Conservation (phyloP, 1,140 invertebrate genomes). For the Drosophila littoralis region DNA sequence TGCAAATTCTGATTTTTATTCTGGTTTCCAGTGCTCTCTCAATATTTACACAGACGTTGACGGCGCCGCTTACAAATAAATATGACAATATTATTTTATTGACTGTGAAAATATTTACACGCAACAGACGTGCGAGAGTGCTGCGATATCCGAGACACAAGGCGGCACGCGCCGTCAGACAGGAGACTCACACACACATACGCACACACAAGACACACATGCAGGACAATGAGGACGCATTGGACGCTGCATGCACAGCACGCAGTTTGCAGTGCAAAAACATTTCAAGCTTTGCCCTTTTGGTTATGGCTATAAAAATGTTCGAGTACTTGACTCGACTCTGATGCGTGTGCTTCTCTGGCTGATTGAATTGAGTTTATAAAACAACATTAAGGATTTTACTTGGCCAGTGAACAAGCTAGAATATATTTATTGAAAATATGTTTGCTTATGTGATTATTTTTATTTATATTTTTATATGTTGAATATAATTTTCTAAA, state of each 20-base stretch:
- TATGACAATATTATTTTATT: slow-evolving; percentile 83
- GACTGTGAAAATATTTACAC: slow-evolving; percentile 82
- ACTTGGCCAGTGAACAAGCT: no score
- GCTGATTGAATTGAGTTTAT: slow-evolving; percentile 29
- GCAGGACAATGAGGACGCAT: slow-evolving; percentile 10
- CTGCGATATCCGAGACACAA: slow-evolving; percentile 40
- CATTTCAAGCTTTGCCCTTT: slow-evolving; percentile 53
- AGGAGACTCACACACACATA: slow-evolving; percentile 11
- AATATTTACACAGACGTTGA: slow-evolving; percentile 70
- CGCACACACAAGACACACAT: not conserved
- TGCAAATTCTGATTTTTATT: slow-evolving; percentile 67
- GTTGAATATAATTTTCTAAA: no score
- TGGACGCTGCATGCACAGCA: slow-evolving; percentile 28
- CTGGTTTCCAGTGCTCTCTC: slow-evolving; percentile 67
- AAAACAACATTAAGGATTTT: slow-evolving; percentile 17
- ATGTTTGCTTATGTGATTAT: no score
- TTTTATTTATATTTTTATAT: not conserved
- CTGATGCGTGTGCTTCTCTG: slow-evolving; percentile 22
- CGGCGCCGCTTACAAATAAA: slow-evolving; percentile 52
- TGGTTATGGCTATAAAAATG: slow-evolving; percentile 70
- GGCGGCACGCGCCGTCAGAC: slow-evolving; percentile 57
- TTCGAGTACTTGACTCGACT: slow-evolving; percentile 42
- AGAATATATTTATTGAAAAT: no score
- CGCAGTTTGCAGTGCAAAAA: slow-evolving; percentile 22
- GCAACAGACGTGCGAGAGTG: slow-evolving; percentile 52